These are phyloP conservation scores for Caracal caracal DNA, from an alignment of 2,113 vertebrate genomes.

Conservation along the genomic window DNA sequence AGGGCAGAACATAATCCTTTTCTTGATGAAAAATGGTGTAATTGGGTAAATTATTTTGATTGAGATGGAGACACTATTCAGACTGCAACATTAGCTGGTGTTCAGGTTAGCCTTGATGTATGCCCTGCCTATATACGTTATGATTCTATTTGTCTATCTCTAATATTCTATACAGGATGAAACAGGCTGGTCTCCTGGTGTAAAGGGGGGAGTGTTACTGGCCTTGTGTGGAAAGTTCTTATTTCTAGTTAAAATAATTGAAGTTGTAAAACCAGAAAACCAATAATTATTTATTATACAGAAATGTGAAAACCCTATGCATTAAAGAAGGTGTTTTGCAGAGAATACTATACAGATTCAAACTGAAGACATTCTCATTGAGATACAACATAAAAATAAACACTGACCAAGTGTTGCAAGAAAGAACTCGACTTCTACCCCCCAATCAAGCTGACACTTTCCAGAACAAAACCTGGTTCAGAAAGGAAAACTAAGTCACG, in stretches of 20 bases:
- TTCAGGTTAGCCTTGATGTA: background rate
- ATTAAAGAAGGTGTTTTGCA: slow-evolving; percentile 42
- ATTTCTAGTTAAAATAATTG: slow-evolving; percentile 43
- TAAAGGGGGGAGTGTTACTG: background rate
- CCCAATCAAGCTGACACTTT: slow-evolving; percentile 44
- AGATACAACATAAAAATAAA: slow-evolving; percentile 68
- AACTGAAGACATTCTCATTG: slow-evolving; percentile 22
- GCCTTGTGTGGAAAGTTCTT: background rate
- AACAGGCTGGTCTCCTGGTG: background rate
- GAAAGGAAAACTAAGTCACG: slow-evolving; percentile 40
- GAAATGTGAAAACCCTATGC: slow-evolving; percentile 48
- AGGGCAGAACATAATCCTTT: background rate
- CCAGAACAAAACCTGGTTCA: slow-evolving; percentile 68
- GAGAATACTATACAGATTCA: slow-evolving; percentile 49
- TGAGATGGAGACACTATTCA: background rate
- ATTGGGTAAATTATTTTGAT: slow-evolving; percentile 14
- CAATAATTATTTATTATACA: slow-evolving; percentile 72
- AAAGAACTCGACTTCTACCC: slow-evolving; percentile 58
- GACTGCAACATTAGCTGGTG: background rate
- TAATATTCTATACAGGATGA: slow-evolving; percentile 29
- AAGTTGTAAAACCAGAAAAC: slow-evolving; percentile 41
- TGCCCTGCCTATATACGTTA: background rate
- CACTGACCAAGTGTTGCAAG: slow-evolving; percentile 42
- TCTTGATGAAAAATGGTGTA: slow-evolving; percentile 14
- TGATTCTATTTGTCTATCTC: background rate